A percentile compares a stretch with the other conserved stretches of the same genome.
Conservation (phyloP, 2,797 vertebrate species). For the Psittacula derbiana region DNA sequence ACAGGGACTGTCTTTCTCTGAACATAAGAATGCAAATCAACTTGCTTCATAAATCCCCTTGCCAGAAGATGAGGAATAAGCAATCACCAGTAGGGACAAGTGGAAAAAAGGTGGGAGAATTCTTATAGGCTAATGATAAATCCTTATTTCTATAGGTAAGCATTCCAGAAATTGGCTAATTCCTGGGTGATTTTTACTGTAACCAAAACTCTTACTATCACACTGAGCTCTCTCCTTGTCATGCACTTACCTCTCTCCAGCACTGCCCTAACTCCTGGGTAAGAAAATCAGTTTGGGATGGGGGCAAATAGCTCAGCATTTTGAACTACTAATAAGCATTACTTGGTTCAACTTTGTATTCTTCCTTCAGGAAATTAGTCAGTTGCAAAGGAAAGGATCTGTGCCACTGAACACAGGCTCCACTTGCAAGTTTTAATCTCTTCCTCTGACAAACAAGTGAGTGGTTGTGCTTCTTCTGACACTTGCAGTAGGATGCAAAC, state of each 20-base stretch:
- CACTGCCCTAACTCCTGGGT: neutral
- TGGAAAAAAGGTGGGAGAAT: neutral
- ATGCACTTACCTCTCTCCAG: neutral
- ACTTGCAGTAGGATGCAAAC: fast-evolving
- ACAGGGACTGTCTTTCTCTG: neutral
- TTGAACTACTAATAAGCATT: neutral
- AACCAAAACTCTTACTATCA: fast-evolving
- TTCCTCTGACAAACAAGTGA: neutral
- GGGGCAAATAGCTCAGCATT: neutral
- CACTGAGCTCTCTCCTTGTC: fast-evolving
- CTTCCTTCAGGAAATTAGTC: neutral
- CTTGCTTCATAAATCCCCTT: neutral
- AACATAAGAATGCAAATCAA: neutral
- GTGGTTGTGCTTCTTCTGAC: neutral
- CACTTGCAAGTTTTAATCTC: neutral
- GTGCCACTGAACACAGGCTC: fast-evolving
- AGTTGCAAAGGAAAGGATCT: neutral
- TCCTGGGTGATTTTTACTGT: neutral
- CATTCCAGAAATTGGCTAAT: neutral
- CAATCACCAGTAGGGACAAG: neutral
- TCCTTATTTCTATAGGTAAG: neutral
- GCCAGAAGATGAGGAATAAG: neutral
- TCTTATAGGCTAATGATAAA: neutral
- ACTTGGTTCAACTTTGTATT: neutral
- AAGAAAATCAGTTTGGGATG: neutral